These are phyloP conservation scores for Plagiodera versicolora DNA, from an alignment of 2,888 invertebrate species.

Conservation along the genomic window DNA sequence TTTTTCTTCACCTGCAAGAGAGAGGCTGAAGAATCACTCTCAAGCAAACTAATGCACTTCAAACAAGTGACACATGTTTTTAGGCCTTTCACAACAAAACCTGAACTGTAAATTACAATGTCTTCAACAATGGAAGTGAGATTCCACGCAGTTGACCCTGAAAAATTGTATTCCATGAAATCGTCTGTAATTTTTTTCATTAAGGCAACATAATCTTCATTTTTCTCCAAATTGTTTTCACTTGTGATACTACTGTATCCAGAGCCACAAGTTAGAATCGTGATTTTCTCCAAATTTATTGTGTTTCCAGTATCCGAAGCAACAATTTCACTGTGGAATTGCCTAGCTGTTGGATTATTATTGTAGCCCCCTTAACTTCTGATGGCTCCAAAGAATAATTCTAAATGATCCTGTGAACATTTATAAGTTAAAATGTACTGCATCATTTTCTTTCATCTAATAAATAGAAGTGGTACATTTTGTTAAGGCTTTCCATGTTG, in stretches of 20 bases:
- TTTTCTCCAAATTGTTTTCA: background rate
- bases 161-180: background rate
- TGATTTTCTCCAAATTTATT: constrained; percentile 11
- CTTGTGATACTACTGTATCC: background rate
- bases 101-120: constrained; percentile 17
- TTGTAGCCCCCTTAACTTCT: constrained; percentile 26
- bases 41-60: constrained; percentile 17
- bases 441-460: background rate
- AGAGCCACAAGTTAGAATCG: constrained; percentile 17
- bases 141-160: constrained; percentile 15
- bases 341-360: constrained; percentile 27
- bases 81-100: constrained; percentile 17
- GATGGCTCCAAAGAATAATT: constrained; percentile 23
- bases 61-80: constrained; percentile 11
- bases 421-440: constrained; percentile 23
- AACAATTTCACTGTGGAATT: constrained; percentile 24
- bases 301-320: constrained; percentile 19
- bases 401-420: constrained; percentile 25
- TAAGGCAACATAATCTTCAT: background rate
- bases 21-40: constrained; percentile 12
- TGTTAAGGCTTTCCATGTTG: background rate
- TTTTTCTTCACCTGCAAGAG: constrained; percentile 18
- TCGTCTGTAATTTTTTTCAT: background rate
- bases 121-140: constrained; percentile 18
- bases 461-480: background rate